Conservation (phyloP, 2,888 invertebrate species). For the Helicoverpa assulta region DNA sequence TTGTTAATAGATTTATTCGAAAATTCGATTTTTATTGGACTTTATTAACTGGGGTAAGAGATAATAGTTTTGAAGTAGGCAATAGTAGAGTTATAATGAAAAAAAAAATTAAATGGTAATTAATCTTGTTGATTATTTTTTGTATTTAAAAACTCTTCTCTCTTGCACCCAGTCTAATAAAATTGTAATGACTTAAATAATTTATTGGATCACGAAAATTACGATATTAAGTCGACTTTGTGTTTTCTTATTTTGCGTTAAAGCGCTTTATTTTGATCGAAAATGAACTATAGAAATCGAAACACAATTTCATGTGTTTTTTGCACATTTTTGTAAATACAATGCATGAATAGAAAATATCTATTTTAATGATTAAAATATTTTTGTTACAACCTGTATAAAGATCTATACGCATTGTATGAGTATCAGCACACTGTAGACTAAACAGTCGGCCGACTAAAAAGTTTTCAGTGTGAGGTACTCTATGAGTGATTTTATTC, state of each 20-base stretch:
- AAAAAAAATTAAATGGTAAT: background rate
- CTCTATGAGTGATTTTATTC: slow-evolving; percentile 42
- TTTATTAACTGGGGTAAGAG: slow-evolving; percentile 13
- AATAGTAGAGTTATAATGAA: background rate
- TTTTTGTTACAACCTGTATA: slow-evolving; percentile 53
- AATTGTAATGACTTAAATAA: slow-evolving; percentile 40
- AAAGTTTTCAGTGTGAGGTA: too few relatives aligned
- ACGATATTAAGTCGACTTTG: slow-evolving; percentile 20
- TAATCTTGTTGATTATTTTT: background rate
- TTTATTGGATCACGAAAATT: slow-evolving; percentile 38
- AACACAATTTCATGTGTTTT: slow-evolving; percentile 38
- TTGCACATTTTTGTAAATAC: slow-evolving; percentile 59
- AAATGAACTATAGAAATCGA: slow-evolving; percentile 13
- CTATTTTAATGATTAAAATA: slow-evolving; percentile 43
- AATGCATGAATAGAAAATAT: slow-evolving; percentile 51
- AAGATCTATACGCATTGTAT: slow-evolving; percentile 47
- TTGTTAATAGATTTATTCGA: slow-evolving; percentile 24
- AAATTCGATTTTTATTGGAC: slow-evolving; percentile 15
- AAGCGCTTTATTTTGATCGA: slow-evolving; percentile 1
- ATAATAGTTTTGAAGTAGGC: background rate
- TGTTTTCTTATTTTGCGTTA: slow-evolving; percentile 18
- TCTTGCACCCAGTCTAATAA: slow-evolving; percentile 15
- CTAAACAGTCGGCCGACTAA: too few relatives aligned
- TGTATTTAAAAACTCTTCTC: background rate
- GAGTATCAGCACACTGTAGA: too few relatives aligned